These are phyloP conservation scores for Camponotus fellah DNA, from an alignment of 2,888 invertebrate species.

Conservation along the genomic window DNA sequence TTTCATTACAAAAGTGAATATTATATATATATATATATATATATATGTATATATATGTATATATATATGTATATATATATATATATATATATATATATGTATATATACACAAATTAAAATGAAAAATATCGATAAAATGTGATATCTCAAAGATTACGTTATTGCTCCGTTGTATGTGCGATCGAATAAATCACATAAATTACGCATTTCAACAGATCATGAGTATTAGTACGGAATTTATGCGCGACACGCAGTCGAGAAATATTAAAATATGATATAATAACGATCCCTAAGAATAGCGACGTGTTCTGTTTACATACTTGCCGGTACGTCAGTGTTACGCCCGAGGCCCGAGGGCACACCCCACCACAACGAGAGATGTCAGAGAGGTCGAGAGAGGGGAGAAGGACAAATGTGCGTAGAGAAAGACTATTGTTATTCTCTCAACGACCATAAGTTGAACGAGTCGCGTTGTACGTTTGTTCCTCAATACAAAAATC, in stretches of 20 bases:
- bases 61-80: too few relatives aligned
- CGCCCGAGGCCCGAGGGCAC: background rate
- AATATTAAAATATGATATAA: background rate
- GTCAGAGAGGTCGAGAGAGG: background rate
- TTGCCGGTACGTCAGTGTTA: background rate
- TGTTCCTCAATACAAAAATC: background rate
- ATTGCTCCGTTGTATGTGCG: background rate
- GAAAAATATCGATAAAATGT: background rate
- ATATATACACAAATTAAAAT: background rate
- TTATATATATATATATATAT: too few relatives aligned
- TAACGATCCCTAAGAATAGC: background rate
- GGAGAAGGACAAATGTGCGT: background rate
- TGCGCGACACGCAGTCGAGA: background rate
- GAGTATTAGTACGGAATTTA: background rate
- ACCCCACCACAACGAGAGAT: background rate
- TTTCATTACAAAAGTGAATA: background rate
- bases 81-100: background rate
- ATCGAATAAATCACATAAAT: background rate
- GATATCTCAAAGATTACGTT: background rate
- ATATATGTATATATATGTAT: background rate
- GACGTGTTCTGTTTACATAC: background rate
- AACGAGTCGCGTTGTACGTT: background rate
- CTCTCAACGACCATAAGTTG: background rate
- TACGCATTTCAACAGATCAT: background rate
- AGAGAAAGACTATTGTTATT: slow-evolving; percentile 4